Conservation (phyloP, 2,113 vertebrate genomes). For the Carlito syrichta region DNA sequence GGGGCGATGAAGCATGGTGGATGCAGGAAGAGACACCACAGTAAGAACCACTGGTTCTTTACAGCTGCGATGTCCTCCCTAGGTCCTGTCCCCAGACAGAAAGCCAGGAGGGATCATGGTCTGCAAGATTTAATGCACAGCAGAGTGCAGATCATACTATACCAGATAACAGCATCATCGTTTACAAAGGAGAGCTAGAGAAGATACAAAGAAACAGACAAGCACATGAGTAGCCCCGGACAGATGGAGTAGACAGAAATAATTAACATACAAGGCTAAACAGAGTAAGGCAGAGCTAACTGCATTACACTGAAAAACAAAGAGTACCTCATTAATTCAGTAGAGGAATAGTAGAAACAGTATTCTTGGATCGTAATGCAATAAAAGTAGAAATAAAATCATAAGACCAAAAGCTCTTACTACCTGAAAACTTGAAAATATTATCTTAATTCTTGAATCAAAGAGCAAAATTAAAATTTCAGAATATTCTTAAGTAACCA, state of each 20-base stretch:
- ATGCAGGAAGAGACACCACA: background rate
- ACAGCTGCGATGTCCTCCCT: background rate
- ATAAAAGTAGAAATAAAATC: background rate
- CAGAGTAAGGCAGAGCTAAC: background rate
- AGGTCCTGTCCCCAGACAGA: background rate
- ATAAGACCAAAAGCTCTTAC: background rate
- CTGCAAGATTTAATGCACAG: background rate
- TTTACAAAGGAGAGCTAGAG: background rate
- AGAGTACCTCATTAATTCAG: background rate
- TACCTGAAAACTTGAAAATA: background rate
- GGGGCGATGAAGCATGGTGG: background rate
- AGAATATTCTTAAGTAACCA: background rate
- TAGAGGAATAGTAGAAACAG: background rate
- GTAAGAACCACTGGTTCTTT: background rate
- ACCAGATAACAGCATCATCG: background rate
- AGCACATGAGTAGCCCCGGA: background rate
- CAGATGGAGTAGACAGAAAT: background rate
- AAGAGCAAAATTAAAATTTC: background rate
- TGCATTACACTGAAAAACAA: background rate
- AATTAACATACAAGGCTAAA: background rate
- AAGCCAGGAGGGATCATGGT: background rate
- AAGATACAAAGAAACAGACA: background rate
- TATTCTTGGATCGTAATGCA: background rate
- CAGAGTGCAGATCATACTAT: background rate
- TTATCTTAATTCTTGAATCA: constrained; percentile 23